Evolutionary conservation across 2,888 invertebrate genomes (phyloP).

Genomic region (Notodonta dromedarius): DNA sequence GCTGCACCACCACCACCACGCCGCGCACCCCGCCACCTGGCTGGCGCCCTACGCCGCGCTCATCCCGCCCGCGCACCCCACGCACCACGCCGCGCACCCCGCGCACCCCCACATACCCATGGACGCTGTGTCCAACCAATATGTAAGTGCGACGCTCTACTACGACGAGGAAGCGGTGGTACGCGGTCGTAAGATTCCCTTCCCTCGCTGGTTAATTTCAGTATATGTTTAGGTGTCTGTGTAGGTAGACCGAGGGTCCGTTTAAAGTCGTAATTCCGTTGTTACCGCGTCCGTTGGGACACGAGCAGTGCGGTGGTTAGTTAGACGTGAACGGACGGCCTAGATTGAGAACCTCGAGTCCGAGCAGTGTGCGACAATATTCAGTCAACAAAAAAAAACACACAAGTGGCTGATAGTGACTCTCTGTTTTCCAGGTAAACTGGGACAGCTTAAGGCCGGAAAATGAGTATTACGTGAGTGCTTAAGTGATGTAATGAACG

Average conservation of each 20-base stretch:
- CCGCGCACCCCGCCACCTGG: slow-evolving; percentile 74
- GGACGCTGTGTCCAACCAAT: slow-evolving; percentile 81
- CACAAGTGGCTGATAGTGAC: slow-evolving; percentile 65
- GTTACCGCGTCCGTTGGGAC: slow-evolving; percentile 14
- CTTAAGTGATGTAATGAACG: slow-evolving; percentile 57
- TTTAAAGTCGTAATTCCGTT: not conserved
- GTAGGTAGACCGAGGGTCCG: no score
- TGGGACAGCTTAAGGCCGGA: slow-evolving; percentile 84
- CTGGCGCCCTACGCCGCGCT: slow-evolving; percentile 77
- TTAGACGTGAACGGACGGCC: not conserved
- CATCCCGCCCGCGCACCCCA: slow-evolving; percentile 69
- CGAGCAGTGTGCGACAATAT: slow-evolving; percentile 32
- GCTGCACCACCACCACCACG: slow-evolving; percentile 75
- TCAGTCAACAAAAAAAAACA: slow-evolving; percentile 65
- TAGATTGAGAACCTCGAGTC: not conserved
- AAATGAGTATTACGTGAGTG: slow-evolving; percentile 83
- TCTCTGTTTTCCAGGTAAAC: slow-evolving; percentile 82
- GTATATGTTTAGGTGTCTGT: not conserved
- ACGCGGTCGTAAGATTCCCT: no score
- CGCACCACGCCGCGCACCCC: slow-evolving; percentile 68
- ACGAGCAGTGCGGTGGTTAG: slow-evolving; percentile 25
- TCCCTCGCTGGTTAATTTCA: no score
- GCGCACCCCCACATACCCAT: slow-evolving; percentile 77
- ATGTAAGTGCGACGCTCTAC: slow-evolving; percentile 58
- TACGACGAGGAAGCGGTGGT: no score